These are phyloP conservation scores for Dynastes grantii DNA, from an alignment of 2,888 invertebrate species.

Conservation along the genomic window DNA sequence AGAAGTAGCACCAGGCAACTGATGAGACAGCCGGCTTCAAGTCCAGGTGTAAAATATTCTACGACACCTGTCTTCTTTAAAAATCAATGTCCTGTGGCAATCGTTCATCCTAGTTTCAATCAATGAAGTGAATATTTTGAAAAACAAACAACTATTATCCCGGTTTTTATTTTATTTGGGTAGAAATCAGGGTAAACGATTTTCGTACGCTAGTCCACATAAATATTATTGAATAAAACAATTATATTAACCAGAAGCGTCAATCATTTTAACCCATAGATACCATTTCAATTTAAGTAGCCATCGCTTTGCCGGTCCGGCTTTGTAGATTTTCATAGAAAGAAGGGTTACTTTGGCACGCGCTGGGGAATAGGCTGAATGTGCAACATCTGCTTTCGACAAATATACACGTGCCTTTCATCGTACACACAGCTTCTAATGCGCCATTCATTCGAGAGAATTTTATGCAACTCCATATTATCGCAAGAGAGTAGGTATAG, in stretches of 20 bases:
- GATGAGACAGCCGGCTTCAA: constrained; percentile 65
- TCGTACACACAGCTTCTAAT: constrained; percentile 41
- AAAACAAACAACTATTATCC: constrained; percentile 28
- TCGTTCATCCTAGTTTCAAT: constrained; percentile 65
- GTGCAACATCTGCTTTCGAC: constrained; percentile 58
- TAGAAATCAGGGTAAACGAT: too few relatives aligned
- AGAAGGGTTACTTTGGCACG: constrained; percentile 52
- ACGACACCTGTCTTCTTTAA: constrained; percentile 68
- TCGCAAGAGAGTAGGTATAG: neutral
- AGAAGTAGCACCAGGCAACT: constrained; percentile 58
- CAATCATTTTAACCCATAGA: neutral
- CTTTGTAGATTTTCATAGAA: constrained; percentile 26
- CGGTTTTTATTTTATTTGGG: neutral
- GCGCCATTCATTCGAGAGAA: constrained; percentile 25
- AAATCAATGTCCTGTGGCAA: constrained; percentile 69
- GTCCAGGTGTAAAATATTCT: constrained; percentile 68
- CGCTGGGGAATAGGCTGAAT: constrained; percentile 52
- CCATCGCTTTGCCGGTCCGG: neutral
- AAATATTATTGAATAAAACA: neutral
- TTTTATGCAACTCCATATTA: constrained; percentile 35
- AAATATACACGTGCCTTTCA: constrained; percentile 55
- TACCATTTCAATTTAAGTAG: constrained; percentile 7
- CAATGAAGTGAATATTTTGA: constrained; percentile 59
- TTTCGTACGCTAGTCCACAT: neutral
- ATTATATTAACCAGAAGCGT: neutral